Evolutionary conservation across 2,797 vertebrate genomes (phyloP).

Genomic region (Halcyon badia): DNA sequence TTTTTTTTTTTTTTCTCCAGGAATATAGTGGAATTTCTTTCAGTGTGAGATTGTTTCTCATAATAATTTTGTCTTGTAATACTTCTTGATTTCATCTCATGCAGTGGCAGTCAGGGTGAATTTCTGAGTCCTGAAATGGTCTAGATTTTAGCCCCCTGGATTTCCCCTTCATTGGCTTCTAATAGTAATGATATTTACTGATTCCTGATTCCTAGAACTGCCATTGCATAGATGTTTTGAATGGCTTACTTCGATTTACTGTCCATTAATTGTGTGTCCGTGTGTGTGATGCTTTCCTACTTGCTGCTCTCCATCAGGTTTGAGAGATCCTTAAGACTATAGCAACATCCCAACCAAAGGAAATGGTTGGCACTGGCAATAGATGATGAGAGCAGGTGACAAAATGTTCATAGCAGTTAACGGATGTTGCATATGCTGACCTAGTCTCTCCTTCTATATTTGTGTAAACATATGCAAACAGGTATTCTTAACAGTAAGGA

Average conservation of each 20-base stretch:
- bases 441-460: not conserved
- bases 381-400: not conserved
- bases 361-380: not conserved
- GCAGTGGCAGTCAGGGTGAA: not conserved
- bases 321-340: not conserved
- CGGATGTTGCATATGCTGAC: not conserved
- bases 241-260: not conserved
- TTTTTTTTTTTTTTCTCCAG: not conserved
- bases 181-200: not conserved
- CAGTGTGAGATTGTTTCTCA: not conserved
- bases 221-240: not conserved
- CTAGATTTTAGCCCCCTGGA: not conserved
- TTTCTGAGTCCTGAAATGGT: not conserved
- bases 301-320: not conserved
- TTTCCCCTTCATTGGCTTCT: not conserved
- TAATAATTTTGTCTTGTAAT: not conserved
- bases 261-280: not conserved
- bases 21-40: not conserved
- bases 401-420: not conserved
- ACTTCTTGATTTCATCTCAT: not conserved
- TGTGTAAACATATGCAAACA: not conserved
- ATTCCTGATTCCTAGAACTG: not conserved
- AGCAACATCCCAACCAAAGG: not conserved
- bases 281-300: not conserved
- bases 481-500: not conserved